Conservation (phyloP, 1,140 invertebrate species). For the Wasmannia auropunctata region DNA sequence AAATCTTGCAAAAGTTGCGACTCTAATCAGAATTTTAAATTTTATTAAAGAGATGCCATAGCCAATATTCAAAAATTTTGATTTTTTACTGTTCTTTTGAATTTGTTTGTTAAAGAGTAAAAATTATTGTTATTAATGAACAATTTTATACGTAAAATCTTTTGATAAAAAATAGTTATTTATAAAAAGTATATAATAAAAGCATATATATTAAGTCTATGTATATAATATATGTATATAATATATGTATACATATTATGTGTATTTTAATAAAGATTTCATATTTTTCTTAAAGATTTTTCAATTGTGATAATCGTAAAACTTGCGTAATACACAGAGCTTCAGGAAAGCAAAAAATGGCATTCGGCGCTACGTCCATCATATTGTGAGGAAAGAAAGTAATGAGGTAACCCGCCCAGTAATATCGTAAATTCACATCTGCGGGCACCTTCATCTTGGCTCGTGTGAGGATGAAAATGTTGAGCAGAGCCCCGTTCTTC, state of each 20-base stretch:
- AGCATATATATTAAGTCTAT: neutral
- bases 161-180: neutral
- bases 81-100: neutral
- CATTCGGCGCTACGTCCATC: conserved; percentile 2
- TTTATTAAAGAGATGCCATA: neutral
- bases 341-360: conserved; percentile 8
- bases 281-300: neutral
- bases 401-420: neutral
- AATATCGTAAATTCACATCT: conserved; percentile 46
- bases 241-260: neutral
- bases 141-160: neutral
- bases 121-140: neutral
- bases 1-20: neutral
- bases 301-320: conserved; percentile 1
- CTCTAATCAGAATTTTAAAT: neutral
- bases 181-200: neutral
- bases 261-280: neutral
- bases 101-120: neutral
- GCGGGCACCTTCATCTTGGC: conserved; percentile 8
- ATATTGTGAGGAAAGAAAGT: neutral
- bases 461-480: neutral
- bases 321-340: neutral
- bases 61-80: neutral
- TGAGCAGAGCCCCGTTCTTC: neutral
- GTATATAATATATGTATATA: neutral